phyloP scores from a whole-genome alignment of 2,888 invertebrate genomes.

The Parascotia fuliginaria region DNA sequence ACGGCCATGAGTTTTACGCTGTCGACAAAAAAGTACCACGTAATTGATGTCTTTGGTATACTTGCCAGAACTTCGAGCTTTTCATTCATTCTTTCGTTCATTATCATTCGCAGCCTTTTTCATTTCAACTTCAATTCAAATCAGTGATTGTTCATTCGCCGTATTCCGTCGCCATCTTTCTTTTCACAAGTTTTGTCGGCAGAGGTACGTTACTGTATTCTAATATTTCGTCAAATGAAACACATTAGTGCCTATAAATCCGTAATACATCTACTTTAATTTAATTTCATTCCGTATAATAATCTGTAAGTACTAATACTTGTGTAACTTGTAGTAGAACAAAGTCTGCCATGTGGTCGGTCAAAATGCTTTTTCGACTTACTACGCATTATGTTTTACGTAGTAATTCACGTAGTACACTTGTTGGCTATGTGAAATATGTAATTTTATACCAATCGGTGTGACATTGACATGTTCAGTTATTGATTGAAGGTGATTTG shows the following conservation, averaged over 20 bases:
- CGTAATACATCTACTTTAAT: constrained; percentile 25
- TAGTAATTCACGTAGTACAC: constrained; percentile 43
- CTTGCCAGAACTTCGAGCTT: constrained; percentile 21
- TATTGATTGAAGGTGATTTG: constrained; percentile 30
- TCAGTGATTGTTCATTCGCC: constrained; percentile 47
- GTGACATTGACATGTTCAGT: constrained; percentile 19
- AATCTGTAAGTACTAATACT: constrained; percentile 39
- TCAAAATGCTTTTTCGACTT: constrained; percentile 61
- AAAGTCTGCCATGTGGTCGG: constrained; percentile 77
- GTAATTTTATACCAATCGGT: constrained; percentile 26
- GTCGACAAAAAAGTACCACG: constrained; percentile 9
- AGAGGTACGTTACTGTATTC: constrained; percentile 72
- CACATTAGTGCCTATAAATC: constrained; percentile 38
- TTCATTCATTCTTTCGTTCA: constrained; percentile 28
- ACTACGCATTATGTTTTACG: constrained; percentile 81
- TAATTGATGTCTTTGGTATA: constrained; percentile 22
- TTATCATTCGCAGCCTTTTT: constrained; percentile 31
- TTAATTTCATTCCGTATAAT: constrained; percentile 27
- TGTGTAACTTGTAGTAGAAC: constrained; percentile 37
- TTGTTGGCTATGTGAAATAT: constrained; percentile 19
- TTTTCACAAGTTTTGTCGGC: constrained; percentile 78
- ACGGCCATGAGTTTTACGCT: background rate
- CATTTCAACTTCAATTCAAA: constrained; percentile 26
- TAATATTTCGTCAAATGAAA: constrained; percentile 49
- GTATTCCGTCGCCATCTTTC: constrained; percentile 77